phyloP scores from a whole-genome alignment of 2,113 vertebrate genomes.

The Limanda limanda region DNA sequence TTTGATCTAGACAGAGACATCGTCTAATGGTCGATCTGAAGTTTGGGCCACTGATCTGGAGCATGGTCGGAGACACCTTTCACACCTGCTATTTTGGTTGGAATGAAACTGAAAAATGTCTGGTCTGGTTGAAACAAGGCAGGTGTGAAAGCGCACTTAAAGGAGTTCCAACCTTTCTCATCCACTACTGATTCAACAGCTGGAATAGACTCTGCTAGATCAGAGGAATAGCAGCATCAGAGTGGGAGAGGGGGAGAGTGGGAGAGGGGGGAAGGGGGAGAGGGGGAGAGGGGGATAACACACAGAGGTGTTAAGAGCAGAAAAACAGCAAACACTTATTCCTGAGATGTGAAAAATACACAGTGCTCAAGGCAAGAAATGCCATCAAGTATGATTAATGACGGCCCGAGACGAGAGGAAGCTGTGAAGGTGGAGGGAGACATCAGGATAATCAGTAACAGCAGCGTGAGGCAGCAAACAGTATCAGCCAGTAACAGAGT shows the following conservation, averaged over 20 bases:
- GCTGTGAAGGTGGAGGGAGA: conserved; percentile 17
- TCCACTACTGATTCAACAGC: conserved; percentile 19
- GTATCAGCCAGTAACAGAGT: conserved; percentile 12
- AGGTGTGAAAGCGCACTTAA: not conserved
- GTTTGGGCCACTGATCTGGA: not conserved
- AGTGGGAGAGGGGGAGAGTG: not conserved
- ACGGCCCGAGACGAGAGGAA: conserved; percentile 8
- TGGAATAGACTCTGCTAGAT: conserved; percentile 6
- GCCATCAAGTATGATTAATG: conserved; percentile 27
- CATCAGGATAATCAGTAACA: conserved; percentile 44
- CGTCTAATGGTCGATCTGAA: too few relatives aligned
- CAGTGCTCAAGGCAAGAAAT: conserved; percentile 23
- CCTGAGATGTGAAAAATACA: conserved; percentile 24
- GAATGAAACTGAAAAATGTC: not conserved
- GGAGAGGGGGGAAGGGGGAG: not conserved
- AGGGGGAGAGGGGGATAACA: too few relatives aligned
- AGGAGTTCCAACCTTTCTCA: conserved; percentile 2
- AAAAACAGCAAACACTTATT: conserved; percentile 16
- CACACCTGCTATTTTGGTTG: not conserved
- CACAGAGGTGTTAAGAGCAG: conserved; percentile 3
- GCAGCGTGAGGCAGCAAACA: conserved; percentile 20
- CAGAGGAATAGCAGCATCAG: conserved; percentile 5
- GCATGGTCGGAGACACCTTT: not conserved
- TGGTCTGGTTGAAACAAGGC: not conserved
- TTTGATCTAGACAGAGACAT: too few relatives aligned